A percentile compares a stretch with the other conserved stretches of the same genome.
Conservation (phyloP, 2,797 vertebrate genomes). For the Hipposideros larvatus region DNA sequence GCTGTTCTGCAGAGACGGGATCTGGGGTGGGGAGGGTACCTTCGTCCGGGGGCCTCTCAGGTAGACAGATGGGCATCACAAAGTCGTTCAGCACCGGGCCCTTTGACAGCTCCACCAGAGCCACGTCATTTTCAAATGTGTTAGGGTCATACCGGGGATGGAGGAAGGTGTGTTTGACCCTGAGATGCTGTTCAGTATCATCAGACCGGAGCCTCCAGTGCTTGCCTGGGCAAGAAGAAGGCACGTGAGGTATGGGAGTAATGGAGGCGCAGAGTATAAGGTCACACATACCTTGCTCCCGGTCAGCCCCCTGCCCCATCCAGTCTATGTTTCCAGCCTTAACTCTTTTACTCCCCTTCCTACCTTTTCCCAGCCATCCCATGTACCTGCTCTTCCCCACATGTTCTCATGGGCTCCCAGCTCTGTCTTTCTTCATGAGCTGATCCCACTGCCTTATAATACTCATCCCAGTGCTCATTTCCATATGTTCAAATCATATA, state of each 20-base stretch:
- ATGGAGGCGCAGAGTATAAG: not conserved
- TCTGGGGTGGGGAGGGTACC: conserved; percentile 59
- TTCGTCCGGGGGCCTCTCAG: conserved; percentile 61
- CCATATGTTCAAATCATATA: not conserved
- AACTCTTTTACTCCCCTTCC: not conserved
- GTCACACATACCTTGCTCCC: not conserved
- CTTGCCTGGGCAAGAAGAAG: conserved; percentile 81
- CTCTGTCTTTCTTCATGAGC: not conserved
- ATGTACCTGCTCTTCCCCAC: not conserved
- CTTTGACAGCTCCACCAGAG: conserved; percentile 80
- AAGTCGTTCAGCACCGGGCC: conserved; percentile 80
- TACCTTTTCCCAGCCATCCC: not conserved
- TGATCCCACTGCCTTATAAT: not conserved
- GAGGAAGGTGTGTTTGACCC: conserved; percentile 57
- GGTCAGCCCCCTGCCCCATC: not conserved
- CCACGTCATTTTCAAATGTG: conserved; percentile 86
- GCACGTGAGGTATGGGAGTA: not conserved
- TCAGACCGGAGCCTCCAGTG: conserved; percentile 82
- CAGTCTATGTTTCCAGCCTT: not conserved
- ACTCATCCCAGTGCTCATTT: not conserved
- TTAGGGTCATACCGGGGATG: conserved; percentile 82
- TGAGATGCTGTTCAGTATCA: conserved; percentile 82
- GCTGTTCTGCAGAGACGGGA: not conserved
- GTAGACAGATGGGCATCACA: conserved; percentile 87
- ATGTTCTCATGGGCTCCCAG: not conserved